A percentile compares a stretch with the other conserved stretches of the same genome.
phyloP scores from a whole-genome alignment of 2,888 invertebrate genomes.

The Cantharis nigra region DNA sequence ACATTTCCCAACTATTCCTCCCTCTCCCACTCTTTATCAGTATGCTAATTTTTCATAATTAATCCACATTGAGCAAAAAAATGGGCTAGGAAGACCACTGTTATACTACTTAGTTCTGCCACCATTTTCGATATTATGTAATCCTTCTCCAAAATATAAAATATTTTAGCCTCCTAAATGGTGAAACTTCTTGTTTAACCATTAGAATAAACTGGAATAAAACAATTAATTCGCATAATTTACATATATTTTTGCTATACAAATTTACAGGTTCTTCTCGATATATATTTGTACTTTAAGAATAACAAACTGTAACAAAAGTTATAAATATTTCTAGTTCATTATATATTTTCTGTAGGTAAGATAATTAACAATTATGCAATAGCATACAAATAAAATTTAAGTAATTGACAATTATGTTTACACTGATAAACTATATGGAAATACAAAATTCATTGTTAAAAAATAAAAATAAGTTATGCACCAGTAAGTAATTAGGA shows the following conservation, averaged over 20 bases:
- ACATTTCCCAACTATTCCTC: too few species aligned
- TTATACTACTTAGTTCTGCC: too few species aligned
- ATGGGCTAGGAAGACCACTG: too few species aligned
- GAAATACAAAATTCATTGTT: background rate
- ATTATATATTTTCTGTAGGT: background rate
- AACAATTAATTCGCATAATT: background rate
- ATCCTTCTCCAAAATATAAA: too few species aligned
- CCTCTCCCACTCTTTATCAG: too few species aligned
- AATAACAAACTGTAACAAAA: background rate
- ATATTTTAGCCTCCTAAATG: too few species aligned
- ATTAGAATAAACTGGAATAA: background rate
- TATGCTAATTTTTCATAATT: too few species aligned
- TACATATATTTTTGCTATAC: slow-evolving; percentile 12
- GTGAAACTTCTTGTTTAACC: background rate
- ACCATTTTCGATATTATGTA: too few species aligned
- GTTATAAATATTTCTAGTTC: background rate
- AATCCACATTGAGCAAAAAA: too few species aligned
- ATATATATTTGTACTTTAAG: slow-evolving; percentile 7
- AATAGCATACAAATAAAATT: background rate
- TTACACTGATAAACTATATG: background rate
- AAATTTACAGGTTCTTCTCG: slow-evolving; percentile 17
- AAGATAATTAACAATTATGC: background rate
- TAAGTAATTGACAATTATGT: background rate
- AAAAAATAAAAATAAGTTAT: background rate
- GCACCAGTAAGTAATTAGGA: background rate